These are phyloP conservation scores for Drosophila maculinotata DNA, from an alignment of 2,888 invertebrate genomes.

Conservation along the genomic window DNA sequence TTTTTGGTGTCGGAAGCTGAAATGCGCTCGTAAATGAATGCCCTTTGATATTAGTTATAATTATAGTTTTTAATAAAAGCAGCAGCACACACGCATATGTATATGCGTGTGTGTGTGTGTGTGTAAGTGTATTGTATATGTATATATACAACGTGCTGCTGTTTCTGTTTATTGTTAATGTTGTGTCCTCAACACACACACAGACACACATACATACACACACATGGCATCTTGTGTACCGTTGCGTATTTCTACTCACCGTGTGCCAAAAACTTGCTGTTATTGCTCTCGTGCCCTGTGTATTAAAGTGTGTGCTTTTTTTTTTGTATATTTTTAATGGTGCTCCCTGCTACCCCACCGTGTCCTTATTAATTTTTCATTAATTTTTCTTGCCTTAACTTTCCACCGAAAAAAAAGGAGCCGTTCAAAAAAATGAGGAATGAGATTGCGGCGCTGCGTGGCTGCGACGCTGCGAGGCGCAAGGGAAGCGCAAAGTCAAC, in stretches of 20 bases:
- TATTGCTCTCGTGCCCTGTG: constrained; percentile 32
- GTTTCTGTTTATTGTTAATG: constrained; percentile 73
- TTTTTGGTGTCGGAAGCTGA: constrained; percentile 38
- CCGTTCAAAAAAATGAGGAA: constrained; percentile 32
- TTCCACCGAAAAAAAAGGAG: constrained; percentile 43
- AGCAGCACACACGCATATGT: constrained; percentile 20
- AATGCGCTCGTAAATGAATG: constrained; percentile 32
- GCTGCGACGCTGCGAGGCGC: constrained; percentile 18
- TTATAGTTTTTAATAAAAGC: constrained; percentile 50
- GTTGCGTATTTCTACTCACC: constrained; percentile 50
- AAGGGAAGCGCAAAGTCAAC: constrained; percentile 51
- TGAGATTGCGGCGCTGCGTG: constrained; percentile 19
- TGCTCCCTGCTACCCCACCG: constrained; percentile 20
- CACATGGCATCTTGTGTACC: constrained; percentile 17
- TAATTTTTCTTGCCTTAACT: constrained; percentile 51
- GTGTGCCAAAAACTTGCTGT: constrained; percentile 50
- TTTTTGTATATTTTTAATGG: constrained; percentile 25
- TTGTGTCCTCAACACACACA: constrained; percentile 35
- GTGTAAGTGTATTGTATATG: constrained; percentile 9
- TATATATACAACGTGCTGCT: constrained; percentile 25
- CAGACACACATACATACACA: constrained; percentile 14
- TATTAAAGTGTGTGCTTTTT: constrained; percentile 10
- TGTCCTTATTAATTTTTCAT: constrained; percentile 71
- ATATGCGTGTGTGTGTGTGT: constrained; percentile 3
- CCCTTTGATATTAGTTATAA: constrained; percentile 55